Conservation (phyloP, 2,888 invertebrate genomes). For the Pandemis heparana region DNA sequence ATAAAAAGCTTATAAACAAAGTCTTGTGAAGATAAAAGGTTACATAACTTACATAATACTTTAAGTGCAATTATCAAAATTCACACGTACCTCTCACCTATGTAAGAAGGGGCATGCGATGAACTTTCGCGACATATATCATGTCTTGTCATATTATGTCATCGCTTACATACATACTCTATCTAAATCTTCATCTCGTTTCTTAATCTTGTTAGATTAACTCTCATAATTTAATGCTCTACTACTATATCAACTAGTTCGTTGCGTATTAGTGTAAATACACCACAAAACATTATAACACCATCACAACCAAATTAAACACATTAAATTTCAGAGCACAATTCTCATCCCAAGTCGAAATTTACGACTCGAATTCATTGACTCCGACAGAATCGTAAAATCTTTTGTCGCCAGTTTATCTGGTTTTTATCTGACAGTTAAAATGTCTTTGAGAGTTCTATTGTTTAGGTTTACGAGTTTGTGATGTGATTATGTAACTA, state of each 20-base stretch:
- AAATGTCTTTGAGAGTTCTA: conserved; percentile 51
- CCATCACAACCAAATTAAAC: conserved; percentile 32
- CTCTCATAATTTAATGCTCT: too few relatives aligned
- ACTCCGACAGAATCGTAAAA: conserved; percentile 57
- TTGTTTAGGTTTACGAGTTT: conserved; percentile 35
- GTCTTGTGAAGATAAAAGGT: background rate
- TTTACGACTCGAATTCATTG: conserved; percentile 31
- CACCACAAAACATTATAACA: conserved; percentile 13
- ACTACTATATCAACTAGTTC: background rate
- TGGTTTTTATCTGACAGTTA: conserved; percentile 54
- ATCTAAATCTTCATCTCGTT: too few relatives aligned
- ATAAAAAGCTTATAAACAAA: background rate
- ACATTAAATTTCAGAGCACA: conserved; percentile 15
- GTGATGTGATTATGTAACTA: conserved; percentile 9
- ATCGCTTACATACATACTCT: too few relatives aligned
- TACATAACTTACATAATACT: background rate
- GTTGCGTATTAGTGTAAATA: background rate
- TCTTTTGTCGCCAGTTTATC: conserved; percentile 57
- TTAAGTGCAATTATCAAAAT: conserved; percentile 1
- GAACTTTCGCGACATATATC: conserved; percentile 31
- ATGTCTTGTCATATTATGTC: conserved; percentile 18
- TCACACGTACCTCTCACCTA: conserved; percentile 22
- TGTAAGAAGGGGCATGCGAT: conserved; percentile 23
- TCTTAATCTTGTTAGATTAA: too few relatives aligned
- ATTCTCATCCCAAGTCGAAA: conserved; percentile 6